Conservation (phyloP, 2,113 vertebrate genomes). For the Nothocercus nigrocapillus region DNA sequence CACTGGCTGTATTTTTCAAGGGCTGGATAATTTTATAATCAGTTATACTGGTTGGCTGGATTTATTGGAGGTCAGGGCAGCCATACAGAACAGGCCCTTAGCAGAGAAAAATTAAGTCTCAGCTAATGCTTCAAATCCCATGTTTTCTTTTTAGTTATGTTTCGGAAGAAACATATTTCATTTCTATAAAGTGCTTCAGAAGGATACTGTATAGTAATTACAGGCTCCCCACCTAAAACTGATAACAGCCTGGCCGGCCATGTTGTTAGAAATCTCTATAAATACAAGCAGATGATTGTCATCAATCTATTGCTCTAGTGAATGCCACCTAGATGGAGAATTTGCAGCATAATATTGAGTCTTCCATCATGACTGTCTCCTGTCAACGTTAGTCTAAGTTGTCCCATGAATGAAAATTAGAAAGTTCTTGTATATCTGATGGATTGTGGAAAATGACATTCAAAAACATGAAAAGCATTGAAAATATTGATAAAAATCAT, state of each 20-base stretch:
- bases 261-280: not conserved
- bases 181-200: not conserved
- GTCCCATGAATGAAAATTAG: not conserved
- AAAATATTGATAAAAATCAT: not conserved
- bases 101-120: not conserved
- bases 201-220: not conserved
- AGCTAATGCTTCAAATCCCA: not conserved
- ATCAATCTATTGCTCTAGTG: not conserved
- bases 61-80: not conserved
- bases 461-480: not conserved
- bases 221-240: not conserved
- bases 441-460: slow-evolving; percentile 8
- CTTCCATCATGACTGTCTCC: not conserved
- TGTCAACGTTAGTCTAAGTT: not conserved
- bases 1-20: not conserved
- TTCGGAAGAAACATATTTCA: not conserved
- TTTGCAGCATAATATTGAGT: not conserved
- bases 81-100: not conserved
- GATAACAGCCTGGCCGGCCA: not conserved
- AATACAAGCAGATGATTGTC: not conserved
- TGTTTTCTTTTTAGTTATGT: not conserved
- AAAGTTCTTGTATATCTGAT: not conserved
- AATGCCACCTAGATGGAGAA: not conserved
- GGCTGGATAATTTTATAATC: not conserved
- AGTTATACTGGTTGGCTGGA: not conserved